Evolutionary conservation across 2,888 invertebrate species (phyloP).

Genomic region (Heliconius ethilla): DNA sequence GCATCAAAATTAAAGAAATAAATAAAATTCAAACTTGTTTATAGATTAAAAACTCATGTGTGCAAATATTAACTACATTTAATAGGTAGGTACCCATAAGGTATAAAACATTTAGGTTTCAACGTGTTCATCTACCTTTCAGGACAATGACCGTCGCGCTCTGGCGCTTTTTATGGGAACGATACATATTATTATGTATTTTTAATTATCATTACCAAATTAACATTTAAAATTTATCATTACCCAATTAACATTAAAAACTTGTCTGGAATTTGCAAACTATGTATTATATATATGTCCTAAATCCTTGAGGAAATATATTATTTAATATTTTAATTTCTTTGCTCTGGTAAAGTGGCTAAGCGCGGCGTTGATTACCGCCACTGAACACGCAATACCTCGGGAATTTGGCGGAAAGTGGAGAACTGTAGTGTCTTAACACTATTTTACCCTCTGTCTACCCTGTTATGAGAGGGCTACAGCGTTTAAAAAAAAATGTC

Average conservation of each 20-base stretch:
- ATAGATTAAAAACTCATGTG: background rate
- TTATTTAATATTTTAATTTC: too few species aligned
- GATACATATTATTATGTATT: constrained; percentile 42
- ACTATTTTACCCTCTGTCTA: too few species aligned
- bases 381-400: too few species aligned
- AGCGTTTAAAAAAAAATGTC: too few species aligned
- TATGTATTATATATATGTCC: background rate
- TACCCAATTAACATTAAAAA: background rate
- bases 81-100: background rate
- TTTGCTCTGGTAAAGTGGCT: too few species aligned
- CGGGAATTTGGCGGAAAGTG: too few species aligned
- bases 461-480: too few species aligned
- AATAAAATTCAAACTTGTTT: background rate
- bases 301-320: too few species aligned
- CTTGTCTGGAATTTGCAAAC: background rate
- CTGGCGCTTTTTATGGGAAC: constrained; percentile 51
- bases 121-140: constrained; percentile 48
- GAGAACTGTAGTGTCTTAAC: too few species aligned
- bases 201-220: constrained; percentile 37
- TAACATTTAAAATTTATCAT: constrained; percentile 38
- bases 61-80: background rate
- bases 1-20: too few species aligned
- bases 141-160: constrained; percentile 60
- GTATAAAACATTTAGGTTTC: constrained; percentile 35
- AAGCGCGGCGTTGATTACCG: too few species aligned